Base-by-base conservation (phyloP, 2,888 invertebrate genomes). In the Cantharis flavilabris region DNA sequence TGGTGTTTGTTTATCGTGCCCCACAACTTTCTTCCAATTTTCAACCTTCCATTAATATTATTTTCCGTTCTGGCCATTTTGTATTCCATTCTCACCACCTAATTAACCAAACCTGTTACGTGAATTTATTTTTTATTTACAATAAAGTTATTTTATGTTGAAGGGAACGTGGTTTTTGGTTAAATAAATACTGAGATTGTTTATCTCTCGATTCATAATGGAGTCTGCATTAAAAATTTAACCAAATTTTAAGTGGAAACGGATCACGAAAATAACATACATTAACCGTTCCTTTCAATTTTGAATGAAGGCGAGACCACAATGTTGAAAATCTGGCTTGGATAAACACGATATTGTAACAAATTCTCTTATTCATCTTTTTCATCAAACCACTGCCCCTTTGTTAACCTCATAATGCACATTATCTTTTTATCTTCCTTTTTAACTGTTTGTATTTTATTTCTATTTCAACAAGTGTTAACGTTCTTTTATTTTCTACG, bases 341-440 rank as follows among this genome's bases (percentile, higher is more conserved):
- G 71, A 71, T 71, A 76, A 72, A 76, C 73, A 76, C 72, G 73
- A 70, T 76, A 76, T 73, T 64, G 73, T 70, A 72, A 26, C 71
- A 49, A 67, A 49, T n/a, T 72, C 69, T 65, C 62, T 72, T 73
- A 76, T 76, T 76, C 76, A 76, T 76, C 76, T 70, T 73, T 72
- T 73, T 76, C 76, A 76, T 72, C 76, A 70, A 64, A 73, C 73
- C 70, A 49, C 26, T 9, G 65, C 11, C n/a, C 18, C 73, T 73
- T 76, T 73, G 73, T 76, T 75, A 65, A 71, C 49, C 67, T 64
- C 67, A 71, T 75, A 75, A 75, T 75, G 49, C 67, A 49, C 71
- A 75, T 75, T 65, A 67, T 71, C 49, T 75, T 71, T 49, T 49
- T 49, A 49, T 75, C 75, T 75, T 71, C 71, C 71, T 71, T 62